Evolutionary conservation across 2,888 invertebrate species (phyloP), one percentile per base, ranked within the genome.

Genomic region (Amblyteles armatorius): DNA sequence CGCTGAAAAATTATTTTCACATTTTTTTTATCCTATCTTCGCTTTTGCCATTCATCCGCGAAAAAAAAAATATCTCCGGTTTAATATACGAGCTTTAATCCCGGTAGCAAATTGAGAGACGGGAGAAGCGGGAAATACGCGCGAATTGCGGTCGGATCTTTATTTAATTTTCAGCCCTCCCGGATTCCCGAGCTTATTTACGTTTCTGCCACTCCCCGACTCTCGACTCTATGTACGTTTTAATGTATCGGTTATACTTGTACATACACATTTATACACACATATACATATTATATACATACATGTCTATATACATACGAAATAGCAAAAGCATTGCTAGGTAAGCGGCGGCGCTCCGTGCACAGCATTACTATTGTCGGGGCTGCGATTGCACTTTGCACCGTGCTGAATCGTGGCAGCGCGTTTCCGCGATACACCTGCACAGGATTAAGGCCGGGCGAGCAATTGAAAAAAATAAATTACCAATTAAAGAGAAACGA

Each of bases 81-180:
- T 68, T 33, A 55, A 33, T 65, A 76, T 50, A 65, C 50, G 76
- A 63, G 63, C 76, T 65, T 65, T 65, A 65, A 76, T 76, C 63
- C 73, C 57, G 50, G 33, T 52, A 33, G 63, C 33, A 76, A 76
- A 65, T 76, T 76, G 76, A 63, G 50, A 65, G 19, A 29, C 16
- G 65, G 52, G 76, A 65, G 65, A 63, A 60, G n/a, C 26, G 65
- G 33, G 76, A 65, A 50, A 63, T 44, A 72, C 71, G 57, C 68
- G 44, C 13, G 26, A 7, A 68, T 68, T 76, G 48, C 16, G 76
- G 63, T 76, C 22, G 76, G 63, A 52, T 33, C 76, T 65, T 33
- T 76, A 76, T 76, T 76, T 76, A 33, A 65, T 76, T 76, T 74
- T 76, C 63, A 63, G 50, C 11, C 50, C 33, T n/a, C 50, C 22